Evolutionary conservation across 2,888 invertebrate genomes (phyloP).

Genomic region (Heteropelma amictum): DNA sequence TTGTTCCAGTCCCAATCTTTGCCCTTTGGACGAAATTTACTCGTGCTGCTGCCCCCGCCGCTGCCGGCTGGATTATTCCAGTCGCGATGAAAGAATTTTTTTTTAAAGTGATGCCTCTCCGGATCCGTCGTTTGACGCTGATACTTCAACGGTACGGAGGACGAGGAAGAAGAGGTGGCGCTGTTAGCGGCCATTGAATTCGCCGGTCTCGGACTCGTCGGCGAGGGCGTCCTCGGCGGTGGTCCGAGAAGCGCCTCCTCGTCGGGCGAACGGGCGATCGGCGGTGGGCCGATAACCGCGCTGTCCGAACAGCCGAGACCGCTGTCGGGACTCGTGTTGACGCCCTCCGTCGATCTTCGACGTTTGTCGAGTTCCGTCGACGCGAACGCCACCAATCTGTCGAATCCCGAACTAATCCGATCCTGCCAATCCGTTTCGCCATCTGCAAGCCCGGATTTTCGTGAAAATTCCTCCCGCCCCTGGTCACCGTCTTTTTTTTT

Average conservation of each 20-base stretch:
- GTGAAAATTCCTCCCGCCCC: not conserved
- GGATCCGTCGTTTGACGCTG: conserved; percentile 81
- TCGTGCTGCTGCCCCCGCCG: conserved; percentile 77
- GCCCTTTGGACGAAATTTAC: conserved; percentile 86
- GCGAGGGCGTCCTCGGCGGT: conserved; percentile 81
- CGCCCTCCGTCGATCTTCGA: conserved; percentile 89
- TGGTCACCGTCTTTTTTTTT: not conserved
- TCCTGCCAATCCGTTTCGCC: conserved; percentile 95
- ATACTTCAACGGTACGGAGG: conserved; percentile 80
- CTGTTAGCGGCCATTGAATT: conserved; percentile 77
- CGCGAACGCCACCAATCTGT: conserved; percentile 94
- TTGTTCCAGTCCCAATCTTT: conserved; percentile 86
- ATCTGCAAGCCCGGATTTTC: conserved; percentile 76
- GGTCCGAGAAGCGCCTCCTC: conserved; percentile 79
- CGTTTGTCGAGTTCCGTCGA: conserved; percentile 94
- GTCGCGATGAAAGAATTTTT: conserved; percentile 89
- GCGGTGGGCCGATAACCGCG: conserved; percentile 71
- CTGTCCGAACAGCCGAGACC: conserved; percentile 86
- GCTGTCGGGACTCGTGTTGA: conserved; percentile 92
- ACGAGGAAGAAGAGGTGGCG: conserved; percentile 64
- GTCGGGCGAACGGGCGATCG: conserved; percentile 76
- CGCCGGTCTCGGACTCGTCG: conserved; percentile 79
- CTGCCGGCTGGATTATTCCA: conserved; percentile 75
- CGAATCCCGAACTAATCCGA: conserved; percentile 95
- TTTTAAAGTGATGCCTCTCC: conserved; percentile 86